Percentiles rank a stretch among this genome's conserved stretches.
These are phyloP conservation scores for Heliconius melpomene DNA, from an alignment of 1,140 invertebrate genomes.

Conservation along the genomic window DNA sequence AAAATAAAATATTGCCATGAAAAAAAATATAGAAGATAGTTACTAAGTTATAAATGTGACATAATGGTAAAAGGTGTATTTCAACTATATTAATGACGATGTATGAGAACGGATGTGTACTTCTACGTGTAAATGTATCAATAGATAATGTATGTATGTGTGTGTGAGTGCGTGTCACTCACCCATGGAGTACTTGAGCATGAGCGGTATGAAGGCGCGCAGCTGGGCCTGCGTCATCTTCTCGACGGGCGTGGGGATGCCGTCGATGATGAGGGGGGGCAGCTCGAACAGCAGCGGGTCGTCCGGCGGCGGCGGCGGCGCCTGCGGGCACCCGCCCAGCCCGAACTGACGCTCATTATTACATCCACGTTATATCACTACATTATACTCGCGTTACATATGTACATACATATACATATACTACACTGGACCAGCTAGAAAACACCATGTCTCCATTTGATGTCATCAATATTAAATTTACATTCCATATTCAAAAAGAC, in stretches of 20 bases:
- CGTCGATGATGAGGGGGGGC: conserved; percentile 97
- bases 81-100: too few species aligned
- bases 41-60: too few species aligned
- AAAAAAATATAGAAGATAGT: too few species aligned
- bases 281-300: conserved; percentile 96
- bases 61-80: too few species aligned
- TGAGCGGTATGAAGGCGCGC: conserved; percentile 97
- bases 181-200: conserved; percentile 98
- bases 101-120: not conserved
- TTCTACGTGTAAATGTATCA: not conserved
- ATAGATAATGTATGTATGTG: not conserved
- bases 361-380: conserved; percentile 12
- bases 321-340: conserved; percentile 82
- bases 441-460: not conserved
- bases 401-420: not conserved
- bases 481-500: too few species aligned
- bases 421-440: not conserved
- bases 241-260: conserved; percentile 98
- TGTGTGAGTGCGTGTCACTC: conserved; percentile 41
- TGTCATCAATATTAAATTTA: too few species aligned
- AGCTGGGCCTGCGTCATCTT: conserved; percentile 99
- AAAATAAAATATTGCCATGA: too few species aligned
- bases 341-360: conserved; percentile 75
- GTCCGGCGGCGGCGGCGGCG: conserved; percentile 94
- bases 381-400: not conserved